phyloP scores from a whole-genome alignment of 2,113 vertebrate genomes.

The Ctenodactylus gundi region DNA sequence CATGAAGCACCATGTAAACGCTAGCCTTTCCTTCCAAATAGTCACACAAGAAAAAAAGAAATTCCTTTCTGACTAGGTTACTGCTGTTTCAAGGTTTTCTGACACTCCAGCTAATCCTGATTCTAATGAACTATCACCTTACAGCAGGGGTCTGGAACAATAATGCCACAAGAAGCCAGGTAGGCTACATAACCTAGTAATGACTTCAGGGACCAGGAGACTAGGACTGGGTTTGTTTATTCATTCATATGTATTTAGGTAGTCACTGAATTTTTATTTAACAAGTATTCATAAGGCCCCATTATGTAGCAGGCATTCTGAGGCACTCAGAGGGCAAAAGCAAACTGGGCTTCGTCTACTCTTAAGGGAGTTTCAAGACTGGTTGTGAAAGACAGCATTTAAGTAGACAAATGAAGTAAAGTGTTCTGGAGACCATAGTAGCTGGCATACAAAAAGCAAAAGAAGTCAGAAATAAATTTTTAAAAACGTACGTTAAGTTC shows the following conservation, averaged over 20 bases:
- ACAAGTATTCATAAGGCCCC: neutral
- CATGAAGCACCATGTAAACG: neutral
- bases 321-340: neutral
- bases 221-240: neutral
- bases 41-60: neutral
- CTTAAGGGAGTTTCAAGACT: neutral
- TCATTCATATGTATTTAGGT: neutral
- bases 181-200: neutral
- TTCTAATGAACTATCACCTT: conserved; percentile 42
- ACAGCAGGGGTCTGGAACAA: neutral
- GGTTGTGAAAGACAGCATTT: neutral
- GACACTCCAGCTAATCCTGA: neutral
- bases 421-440: neutral
- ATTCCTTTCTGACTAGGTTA: neutral
- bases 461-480: no score
- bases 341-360: neutral
- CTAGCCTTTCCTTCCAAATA: neutral
- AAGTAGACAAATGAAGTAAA: neutral
- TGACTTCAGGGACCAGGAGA: neutral
- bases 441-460: neutral
- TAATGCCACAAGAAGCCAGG: neutral
- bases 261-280: neutral
- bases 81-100: neutral
- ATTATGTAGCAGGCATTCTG: neutral
- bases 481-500: neutral